Conservation (phyloP, 2,888 invertebrate genomes). For the Macrosoma leucophasiata region DNA sequence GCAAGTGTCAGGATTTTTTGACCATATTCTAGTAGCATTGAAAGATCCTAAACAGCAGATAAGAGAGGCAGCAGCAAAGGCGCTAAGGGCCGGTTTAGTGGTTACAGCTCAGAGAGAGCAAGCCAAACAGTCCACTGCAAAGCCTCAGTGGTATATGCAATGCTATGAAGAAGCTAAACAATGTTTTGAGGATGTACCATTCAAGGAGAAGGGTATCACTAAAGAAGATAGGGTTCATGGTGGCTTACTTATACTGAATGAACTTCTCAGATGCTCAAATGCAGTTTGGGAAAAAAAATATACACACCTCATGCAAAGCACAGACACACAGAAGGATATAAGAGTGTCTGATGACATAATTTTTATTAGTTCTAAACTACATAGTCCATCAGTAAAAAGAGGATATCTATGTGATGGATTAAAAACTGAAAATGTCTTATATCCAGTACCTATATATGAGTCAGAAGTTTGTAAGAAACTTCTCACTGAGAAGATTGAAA, state of each 20-base stretch:
- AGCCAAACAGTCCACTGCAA: constrained; percentile 92
- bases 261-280: constrained; percentile 93
- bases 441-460: constrained; percentile 82
- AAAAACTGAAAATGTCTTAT: constrained; percentile 68
- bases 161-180: constrained; percentile 93
- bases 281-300: constrained; percentile 90
- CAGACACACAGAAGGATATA: constrained; percentile 63
- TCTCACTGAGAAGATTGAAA: constrained; percentile 88
- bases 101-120: constrained; percentile 97
- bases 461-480: constrained; percentile 91
- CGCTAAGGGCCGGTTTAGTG: constrained; percentile 94
- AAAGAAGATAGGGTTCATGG: constrained; percentile 96
- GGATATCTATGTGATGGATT: constrained; percentile 66
- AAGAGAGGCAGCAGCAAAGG: constrained; percentile 94
- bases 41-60: constrained; percentile 94
- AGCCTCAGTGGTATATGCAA: constrained; percentile 93
- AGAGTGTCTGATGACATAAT: constrained; percentile 73
- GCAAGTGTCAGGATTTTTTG: constrained; percentile 94
- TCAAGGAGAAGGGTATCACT: constrained; percentile 85
- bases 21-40: constrained; percentile 93
- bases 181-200: constrained; percentile 81
- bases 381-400: constrained; percentile 75
- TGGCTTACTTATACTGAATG: constrained; percentile 93
- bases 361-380: constrained; percentile 75
- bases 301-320: constrained; percentile 80